Base-by-base conservation (phyloP, 2,888 invertebrate genomes). In the Nomada fucata region DNA sequence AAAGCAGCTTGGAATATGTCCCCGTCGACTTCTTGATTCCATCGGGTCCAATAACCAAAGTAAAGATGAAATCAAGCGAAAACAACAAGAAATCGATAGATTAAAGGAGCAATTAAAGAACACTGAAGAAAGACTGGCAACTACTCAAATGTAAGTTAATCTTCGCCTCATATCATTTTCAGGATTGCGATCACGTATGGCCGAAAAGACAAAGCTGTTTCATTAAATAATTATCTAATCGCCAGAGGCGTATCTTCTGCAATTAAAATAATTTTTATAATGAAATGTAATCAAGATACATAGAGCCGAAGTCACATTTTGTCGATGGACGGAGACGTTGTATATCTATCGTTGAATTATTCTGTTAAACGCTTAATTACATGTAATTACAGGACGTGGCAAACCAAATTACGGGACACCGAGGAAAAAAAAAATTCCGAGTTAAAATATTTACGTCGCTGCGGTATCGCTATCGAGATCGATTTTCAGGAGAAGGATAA, bases 121-220 rank as follows among this genome's bases (percentile, higher is more conserved):
- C 79, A 95, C 95, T 29, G 96, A 96, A 91, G 94, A 94, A 29
- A 95, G 96, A 89, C 94, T 96, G 67, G 93, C 92, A 11, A 94
- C 94, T 60, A 95, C 95, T 0, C 95, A 96, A 89, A 95, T 94
- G 93, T 95, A 87, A 89, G 90, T 79, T 44, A 11, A 64, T 78
- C 72, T 93, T 93, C 82, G 72, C 18, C 18, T 26, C 61, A 18
- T 36, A 10, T n/a, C 9, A 18, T 10, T n/a, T 57, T 69, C 7
- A 44, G 2, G 4, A 11, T 13, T 23, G 18, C 55, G 2, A 11
- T 55, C 15, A 18, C 5, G 44, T 42, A 10, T 2, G 29, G 15
- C 47, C 18, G n/a, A 23, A 18, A 50, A 47, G n/a, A 74, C 59
- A 3, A 42, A 36, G 15, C 15, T 4, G 11, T 67, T 5, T 50